Percentiles rank a stretch among this genome's conserved stretches.
Conservation (phyloP, 2,113 vertebrate species). For the Cygnus atratus region DNA sequence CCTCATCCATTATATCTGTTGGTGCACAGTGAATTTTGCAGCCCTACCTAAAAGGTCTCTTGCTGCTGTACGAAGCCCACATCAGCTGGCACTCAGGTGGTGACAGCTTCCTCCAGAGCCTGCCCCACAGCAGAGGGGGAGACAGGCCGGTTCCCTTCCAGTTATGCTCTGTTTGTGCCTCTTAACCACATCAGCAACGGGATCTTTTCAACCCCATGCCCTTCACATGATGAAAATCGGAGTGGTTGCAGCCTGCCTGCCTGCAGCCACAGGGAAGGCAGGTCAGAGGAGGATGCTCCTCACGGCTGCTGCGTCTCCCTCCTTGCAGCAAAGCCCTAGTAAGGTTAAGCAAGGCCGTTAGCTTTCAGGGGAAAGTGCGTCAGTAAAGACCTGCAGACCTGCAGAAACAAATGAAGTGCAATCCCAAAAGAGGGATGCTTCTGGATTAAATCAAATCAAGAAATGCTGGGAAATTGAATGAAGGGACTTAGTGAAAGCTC, state of each 20-base stretch:
- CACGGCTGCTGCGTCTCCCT: not conserved
- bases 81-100: not conserved
- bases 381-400: not conserved
- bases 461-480: not conserved
- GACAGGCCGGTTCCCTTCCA: fast-evolving
- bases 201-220: not conserved
- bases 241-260: not conserved
- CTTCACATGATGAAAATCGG: fast-evolving
- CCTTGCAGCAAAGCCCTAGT: not conserved
- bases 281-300: not conserved
- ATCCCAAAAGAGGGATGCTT: not conserved
- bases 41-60: not conserved
- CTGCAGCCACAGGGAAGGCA: not conserved
- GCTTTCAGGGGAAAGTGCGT: not conserved
- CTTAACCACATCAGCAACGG: fast-evolving
- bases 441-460: not conserved
- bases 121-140: not conserved
- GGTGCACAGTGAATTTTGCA: conserved; percentile 19
- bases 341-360: not conserved
- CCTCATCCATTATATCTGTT: conserved; percentile 37
- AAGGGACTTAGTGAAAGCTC: not conserved
- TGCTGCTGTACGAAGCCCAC: not conserved
- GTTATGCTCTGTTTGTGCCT: not conserved
- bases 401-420: not conserved
- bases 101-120: not conserved